A percentile compares a stretch with the other conserved stretches of the same genome.
phyloP scores from a whole-genome alignment of 2,113 vertebrate species.

The human (Homo sapiens) region GRCh38 chr3:197036001-197036500 shows the following conservation, averaged over 20 bases:
- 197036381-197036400: too few relatives aligned
- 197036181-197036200: neutral
- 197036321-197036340: too few relatives aligned
- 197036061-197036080: neutral
- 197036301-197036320: neutral
- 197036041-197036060: neutral
- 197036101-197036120: neutral
- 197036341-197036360: too few relatives aligned
- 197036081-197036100: neutral
- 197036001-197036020: neutral
- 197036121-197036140: slow-evolving; percentile 16
- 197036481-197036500: too few relatives aligned
- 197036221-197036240: neutral
- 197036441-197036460: too few relatives aligned
- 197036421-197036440: too few relatives aligned
- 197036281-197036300: slow-evolving; percentile 9
- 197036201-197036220: slow-evolving; percentile 12
- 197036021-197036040: slow-evolving; percentile 11
- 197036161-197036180: slow-evolving; percentile 26
- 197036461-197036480: too few relatives aligned
- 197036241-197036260: slow-evolving; percentile 23
- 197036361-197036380: too few relatives aligned
- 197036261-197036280: neutral
- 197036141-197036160: neutral
- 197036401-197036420: too few relatives aligned